Evolutionary conservation across 2,113 vertebrate species (phyloP), one percentile per base, ranked within the genome.

Genomic region (Meles meles): DNA sequence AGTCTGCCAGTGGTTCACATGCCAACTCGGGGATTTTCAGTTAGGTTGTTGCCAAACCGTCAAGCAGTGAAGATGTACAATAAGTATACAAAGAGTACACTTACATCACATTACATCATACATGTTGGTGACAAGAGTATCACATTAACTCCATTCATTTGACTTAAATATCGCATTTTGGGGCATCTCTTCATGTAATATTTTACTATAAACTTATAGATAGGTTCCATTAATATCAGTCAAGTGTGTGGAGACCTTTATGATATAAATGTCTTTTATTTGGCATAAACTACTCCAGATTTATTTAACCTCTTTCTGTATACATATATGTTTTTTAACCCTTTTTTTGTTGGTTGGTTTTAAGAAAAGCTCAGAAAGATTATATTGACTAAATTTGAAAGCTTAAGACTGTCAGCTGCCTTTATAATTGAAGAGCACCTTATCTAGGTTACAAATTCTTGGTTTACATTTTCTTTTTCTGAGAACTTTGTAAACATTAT

Each of bases 311-410:
- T 72, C 87, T 72, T 76, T 81, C 20, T 88, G 8, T 37, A 31
- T 55, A 3, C 55, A 1, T 93, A 5, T 61, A 57, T 57, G 18
- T 55, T 57, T 55, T 90, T 80, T 21, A 80, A 49, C 25, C 29
- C 37, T 93, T 55, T 57, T 65, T 67, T 65, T 13, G 84, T 83
- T 91, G 29, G 74, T 88, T 63, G 4, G 47, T 93, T 77, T 97
- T 76, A 96, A 94, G 90, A 92, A 97, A 76, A 76, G 44, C 52
- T 90, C 69, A 88, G 47, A 95, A 95, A 77, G 47, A 12, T 69
- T 79, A 5, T 79, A 14, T 83, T 89, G 65, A 31, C 55, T 83
- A 86, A 83, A 88, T 93, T 71, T 71, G 34, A 39, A 95, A 82
- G 39, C 7, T 96, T 96, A 93, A 93, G 85, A 67, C 76, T 72